Evolutionary conservation across 2,888 invertebrate genomes (phyloP).

Genomic region (Sisyra terminalis): DNA sequence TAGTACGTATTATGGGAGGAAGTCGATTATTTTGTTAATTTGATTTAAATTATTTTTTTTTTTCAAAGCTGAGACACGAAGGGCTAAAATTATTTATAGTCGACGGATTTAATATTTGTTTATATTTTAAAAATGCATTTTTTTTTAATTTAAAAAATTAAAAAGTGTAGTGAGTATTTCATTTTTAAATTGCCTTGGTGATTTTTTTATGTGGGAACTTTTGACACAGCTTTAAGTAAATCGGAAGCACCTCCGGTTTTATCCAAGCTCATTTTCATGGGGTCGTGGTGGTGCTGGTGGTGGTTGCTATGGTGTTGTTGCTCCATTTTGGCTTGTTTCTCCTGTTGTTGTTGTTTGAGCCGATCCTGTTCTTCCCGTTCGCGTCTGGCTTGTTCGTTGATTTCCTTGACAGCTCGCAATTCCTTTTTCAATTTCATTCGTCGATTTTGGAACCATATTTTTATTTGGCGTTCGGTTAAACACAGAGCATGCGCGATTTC

Average conservation of each 20-base stretch:
- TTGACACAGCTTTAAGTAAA: constrained; percentile 59
- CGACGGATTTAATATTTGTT: constrained; percentile 5
- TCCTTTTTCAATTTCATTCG: constrained; percentile 96
- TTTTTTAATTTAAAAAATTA: not conserved
- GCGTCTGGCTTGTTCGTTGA: constrained; percentile 82
- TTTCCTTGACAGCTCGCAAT: constrained; percentile 83
- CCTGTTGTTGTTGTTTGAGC: constrained; percentile 79
- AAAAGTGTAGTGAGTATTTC: constrained; percentile 6
- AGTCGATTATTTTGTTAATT: constrained; percentile 6
- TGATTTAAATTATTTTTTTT: constrained; percentile 5
- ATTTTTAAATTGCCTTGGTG: constrained; percentile 12
- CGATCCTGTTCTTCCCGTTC: constrained; percentile 83
- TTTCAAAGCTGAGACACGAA: not conserved
- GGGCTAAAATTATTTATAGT: constrained; percentile 1
- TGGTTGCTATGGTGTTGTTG: constrained; percentile 50
- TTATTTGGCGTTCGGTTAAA: constrained; percentile 91
- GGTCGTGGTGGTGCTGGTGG: constrained; percentile 44
- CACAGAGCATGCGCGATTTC: constrained; percentile 94
- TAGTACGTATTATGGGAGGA: constrained; percentile 9
- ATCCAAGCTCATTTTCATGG: constrained; percentile 56
- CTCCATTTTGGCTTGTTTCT: constrained; percentile 68
- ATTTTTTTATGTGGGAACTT: constrained; percentile 56
- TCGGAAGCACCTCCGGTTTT: constrained; percentile 46
- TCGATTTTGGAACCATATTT: constrained; percentile 94
- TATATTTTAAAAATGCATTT: not conserved